Conservation (phyloP, 2,888 invertebrate species). For the Harpalus rubripes region DNA sequence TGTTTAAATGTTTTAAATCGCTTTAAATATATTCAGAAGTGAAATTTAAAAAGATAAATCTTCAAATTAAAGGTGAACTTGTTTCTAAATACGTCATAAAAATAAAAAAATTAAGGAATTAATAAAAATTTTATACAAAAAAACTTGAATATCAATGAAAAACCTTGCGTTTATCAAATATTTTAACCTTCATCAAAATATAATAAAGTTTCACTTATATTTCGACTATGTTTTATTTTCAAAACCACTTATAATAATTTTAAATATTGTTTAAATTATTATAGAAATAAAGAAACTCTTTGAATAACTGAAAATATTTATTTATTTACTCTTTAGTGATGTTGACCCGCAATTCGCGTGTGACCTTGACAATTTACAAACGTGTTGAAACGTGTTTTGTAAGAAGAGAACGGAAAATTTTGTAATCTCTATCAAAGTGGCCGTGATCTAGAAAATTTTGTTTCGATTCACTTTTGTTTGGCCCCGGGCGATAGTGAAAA, state of each 20-base stretch:
- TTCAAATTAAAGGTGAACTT: background rate
- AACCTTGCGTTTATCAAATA: background rate
- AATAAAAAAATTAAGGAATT: constrained; percentile 13
- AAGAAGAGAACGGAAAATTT: constrained; percentile 22
- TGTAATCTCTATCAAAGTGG: background rate
- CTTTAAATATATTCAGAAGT: background rate
- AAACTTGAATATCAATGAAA: background rate
- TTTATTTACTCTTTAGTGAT: background rate
- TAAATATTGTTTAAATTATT: no score
- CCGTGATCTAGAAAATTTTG: constrained; percentile 55
- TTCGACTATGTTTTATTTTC: no score
- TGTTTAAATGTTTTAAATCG: background rate
- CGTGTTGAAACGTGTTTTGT: constrained; percentile 10
- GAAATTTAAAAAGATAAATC: no score
- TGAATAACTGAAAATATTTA: background rate
- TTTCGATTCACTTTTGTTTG: constrained; percentile 33
- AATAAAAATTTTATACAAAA: background rate
- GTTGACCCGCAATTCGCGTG: background rate
- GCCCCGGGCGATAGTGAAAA: background rate
- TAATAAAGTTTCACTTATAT: no score
- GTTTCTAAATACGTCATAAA: background rate
- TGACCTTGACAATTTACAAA: constrained; percentile 23
- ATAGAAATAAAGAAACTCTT: no score
- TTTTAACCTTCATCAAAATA: background rate
- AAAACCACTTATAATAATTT: no score